Conservation (phyloP, 2,888 invertebrate genomes). For the Salpingus planirostris region DNA sequence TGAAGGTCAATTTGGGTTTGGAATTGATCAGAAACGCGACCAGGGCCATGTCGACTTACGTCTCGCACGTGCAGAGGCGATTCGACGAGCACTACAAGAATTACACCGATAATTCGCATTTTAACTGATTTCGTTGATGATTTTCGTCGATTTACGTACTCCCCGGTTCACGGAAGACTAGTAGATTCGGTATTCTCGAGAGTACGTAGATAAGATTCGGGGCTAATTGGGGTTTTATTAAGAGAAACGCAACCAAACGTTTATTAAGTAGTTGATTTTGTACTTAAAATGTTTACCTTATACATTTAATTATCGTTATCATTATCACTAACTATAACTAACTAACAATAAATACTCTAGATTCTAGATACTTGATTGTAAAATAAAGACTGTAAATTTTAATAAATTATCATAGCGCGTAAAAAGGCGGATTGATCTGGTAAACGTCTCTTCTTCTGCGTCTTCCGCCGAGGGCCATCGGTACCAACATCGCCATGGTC, state of each 20-base stretch:
- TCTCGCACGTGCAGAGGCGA: constrained; percentile 49
- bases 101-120: too few species aligned
- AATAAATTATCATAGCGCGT: constrained; percentile 9
- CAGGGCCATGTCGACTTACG: constrained; percentile 55
- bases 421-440: not conserved
- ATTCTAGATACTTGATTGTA: constrained; percentile 3
- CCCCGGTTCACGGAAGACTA: constrained; percentile 17
- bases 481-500: constrained; percentile 72
- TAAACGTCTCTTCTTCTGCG: constrained; percentile 13
- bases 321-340: too few species aligned
- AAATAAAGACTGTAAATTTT: constrained; percentile 3
- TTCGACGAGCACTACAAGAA: constrained; percentile 26
- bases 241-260: too few species aligned
- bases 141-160: constrained; percentile 16
- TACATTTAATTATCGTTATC: too few species aligned
- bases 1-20: constrained; percentile 59
- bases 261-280: too few species aligned
- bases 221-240: too few species aligned
- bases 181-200: constrained; percentile 9
- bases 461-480: constrained; percentile 59
- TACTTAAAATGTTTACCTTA: too few species aligned
- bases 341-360: constrained; percentile 8
- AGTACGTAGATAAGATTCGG: too few species aligned
- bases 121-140: constrained; percentile 4
- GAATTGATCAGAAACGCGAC: constrained; percentile 60